Evolutionary conservation across 2,888 invertebrate species (phyloP).

Genomic region (Acholoe squamosa): DNA sequence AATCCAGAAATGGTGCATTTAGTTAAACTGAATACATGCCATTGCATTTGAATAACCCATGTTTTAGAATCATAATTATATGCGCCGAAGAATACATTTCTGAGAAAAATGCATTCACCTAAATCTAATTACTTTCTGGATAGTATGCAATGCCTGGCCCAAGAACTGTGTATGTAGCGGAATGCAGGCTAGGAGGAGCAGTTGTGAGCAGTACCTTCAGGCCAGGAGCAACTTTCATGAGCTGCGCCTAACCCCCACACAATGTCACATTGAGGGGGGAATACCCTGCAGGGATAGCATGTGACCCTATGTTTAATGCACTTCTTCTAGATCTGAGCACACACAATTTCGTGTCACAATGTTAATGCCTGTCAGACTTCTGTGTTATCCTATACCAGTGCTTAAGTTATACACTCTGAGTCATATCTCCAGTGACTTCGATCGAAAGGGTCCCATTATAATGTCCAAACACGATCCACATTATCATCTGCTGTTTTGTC

Average conservation of each 20-base stretch:
- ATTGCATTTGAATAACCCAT: no score
- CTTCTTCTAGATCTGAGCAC: background rate
- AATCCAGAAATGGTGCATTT: no score
- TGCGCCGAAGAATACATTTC: no score
- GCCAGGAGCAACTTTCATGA: background rate
- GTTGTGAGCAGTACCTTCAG: background rate
- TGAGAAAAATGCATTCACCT: no score
- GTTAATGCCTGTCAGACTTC: background rate
- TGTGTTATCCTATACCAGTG: background rate
- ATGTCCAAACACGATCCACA: background rate
- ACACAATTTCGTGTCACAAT: background rate
- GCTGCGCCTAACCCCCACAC: background rate
- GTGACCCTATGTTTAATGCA: background rate
- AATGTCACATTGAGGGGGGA: background rate
- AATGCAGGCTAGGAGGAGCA: background rate
- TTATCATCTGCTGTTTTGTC: background rate
- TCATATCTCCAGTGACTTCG: background rate
- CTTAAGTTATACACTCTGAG: background rate
- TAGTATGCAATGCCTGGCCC: background rate
- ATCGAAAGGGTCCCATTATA: constrained; percentile 10
- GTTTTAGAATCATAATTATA: no score
- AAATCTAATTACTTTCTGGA: background rate
- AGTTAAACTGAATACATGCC: no score
- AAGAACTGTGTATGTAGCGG: background rate
- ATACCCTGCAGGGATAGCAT: background rate